Evolutionary conservation across 2,888 invertebrate species (phyloP).

Genomic region (Hyposoter didymator): DNA sequence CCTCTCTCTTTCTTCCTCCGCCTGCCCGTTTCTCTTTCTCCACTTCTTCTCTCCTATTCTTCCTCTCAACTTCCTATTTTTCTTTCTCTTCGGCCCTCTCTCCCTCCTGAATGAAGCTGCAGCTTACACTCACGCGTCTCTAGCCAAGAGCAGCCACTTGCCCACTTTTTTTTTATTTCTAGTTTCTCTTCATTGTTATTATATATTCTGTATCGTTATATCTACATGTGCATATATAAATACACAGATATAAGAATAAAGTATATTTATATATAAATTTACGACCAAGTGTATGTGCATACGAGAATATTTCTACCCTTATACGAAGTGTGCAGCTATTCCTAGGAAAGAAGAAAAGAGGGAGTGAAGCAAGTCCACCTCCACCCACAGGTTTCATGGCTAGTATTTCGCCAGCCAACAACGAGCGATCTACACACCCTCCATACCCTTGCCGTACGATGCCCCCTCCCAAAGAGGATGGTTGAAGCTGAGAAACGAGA

Average conservation of each 20-base stretch:
- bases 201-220: background rate
- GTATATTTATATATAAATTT: background rate
- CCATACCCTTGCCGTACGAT: slow-evolving; percentile 43
- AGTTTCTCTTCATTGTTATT: slow-evolving; percentile 27
- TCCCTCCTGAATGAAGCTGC: slow-evolving; percentile 68
- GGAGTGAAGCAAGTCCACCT: slow-evolving; percentile 54
- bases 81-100: slow-evolving; percentile 1
- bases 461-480: slow-evolving; percentile 24
- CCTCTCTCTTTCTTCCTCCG: background rate
- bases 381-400: slow-evolving; percentile 48
- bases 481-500: slow-evolving; percentile 15
- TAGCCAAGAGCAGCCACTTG: slow-evolving; percentile 42
- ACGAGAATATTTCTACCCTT: slow-evolving; percentile 44
- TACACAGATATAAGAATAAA: background rate
- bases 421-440: slow-evolving; percentile 58
- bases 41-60: slow-evolving; percentile 59
- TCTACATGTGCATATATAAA: background rate
- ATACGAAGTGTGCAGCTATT: slow-evolving; percentile 39
- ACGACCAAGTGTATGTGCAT: slow-evolving; percentile 16
- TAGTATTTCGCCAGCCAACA: slow-evolving; percentile 64
- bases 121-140: slow-evolving; percentile 47
- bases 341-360: slow-evolving; percentile 44
- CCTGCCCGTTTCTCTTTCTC: slow-evolving; percentile 15
- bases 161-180: slow-evolving; percentile 58
- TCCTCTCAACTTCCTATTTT: slow-evolving; percentile 68